These are phyloP conservation scores for Aspiorhynchus laticeps DNA, from an alignment of 2,113 vertebrate genomes.

Conservation along the genomic window DNA sequence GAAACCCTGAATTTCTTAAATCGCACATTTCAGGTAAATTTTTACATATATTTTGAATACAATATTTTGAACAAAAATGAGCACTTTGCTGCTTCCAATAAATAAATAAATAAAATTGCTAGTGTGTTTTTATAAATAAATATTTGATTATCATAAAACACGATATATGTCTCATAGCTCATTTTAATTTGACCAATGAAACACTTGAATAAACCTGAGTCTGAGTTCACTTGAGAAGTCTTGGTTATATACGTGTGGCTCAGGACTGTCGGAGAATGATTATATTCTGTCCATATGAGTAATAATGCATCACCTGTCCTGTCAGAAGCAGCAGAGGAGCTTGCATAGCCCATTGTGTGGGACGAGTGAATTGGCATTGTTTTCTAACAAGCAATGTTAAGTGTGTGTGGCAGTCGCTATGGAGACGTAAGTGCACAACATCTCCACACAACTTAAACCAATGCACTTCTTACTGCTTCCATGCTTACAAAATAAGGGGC, in stretches of 20 bases:
- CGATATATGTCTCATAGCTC: background rate
- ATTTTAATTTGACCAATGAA: background rate
- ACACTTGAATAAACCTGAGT: background rate
- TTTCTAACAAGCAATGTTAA: background rate
- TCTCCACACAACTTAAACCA: background rate
- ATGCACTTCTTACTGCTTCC: background rate
- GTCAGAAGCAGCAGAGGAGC: constrained; percentile 17
- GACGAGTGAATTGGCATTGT: background rate
- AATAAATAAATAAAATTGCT: background rate
- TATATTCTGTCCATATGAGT: background rate
- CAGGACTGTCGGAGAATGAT: background rate
- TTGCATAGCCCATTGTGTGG: background rate
- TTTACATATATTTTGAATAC: background rate
- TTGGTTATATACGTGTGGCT: background rate
- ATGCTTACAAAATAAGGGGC: background rate
- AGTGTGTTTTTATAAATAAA: background rate
- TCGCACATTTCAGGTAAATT: background rate
- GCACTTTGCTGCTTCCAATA: background rate
- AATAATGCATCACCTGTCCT: constrained; percentile 8
- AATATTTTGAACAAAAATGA: background rate
- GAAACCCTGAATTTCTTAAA: background rate
- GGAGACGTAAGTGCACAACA: constrained; percentile 21
- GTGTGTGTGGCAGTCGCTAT: constrained; percentile 7
- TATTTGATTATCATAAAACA: background rate
- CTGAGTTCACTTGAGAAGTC: background rate